A percentile compares a stretch with the other conserved stretches of the same genome.
Conservation (phyloP, 1,140 invertebrate species). For the Xylocopa sonorina region DNA sequence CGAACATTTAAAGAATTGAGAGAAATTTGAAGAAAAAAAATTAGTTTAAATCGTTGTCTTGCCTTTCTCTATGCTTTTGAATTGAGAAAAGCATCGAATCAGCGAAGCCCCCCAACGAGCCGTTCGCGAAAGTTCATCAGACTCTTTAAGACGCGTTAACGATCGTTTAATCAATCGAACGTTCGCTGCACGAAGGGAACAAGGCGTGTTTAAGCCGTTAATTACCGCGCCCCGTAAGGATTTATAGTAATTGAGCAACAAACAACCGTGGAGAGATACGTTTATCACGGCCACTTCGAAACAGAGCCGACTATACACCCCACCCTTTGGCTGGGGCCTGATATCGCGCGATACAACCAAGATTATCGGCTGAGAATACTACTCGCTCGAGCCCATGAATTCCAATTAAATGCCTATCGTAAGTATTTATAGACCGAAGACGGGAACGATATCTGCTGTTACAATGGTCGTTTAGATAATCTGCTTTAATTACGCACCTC, state of each 20-base stretch:
- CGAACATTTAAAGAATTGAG: too few relatives aligned
- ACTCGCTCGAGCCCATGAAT: conserved; percentile 34
- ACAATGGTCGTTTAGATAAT: conserved; percentile 58
- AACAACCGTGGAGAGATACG: conserved; percentile 5
- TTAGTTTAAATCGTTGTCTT: too few relatives aligned
- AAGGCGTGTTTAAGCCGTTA: conserved; percentile 1
- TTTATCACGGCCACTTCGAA: conserved; percentile 27
- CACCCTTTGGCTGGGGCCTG: not conserved
- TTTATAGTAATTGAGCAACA: conserved; percentile 34
- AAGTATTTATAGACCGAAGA: conserved; percentile 52
- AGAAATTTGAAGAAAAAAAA: too few relatives aligned
- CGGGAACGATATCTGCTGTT: conserved; percentile 42
- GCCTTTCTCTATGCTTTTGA: too few relatives aligned
- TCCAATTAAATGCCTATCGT: conserved; percentile 48
- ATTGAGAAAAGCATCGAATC: too few relatives aligned
- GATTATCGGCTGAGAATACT: conserved; percentile 42
- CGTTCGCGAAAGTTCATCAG: too few relatives aligned
- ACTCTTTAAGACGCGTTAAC: not conserved
- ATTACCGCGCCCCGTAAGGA: conserved; percentile 3
- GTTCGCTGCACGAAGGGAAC: not conserved
- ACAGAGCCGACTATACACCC: conserved; percentile 12
- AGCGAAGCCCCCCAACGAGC: too few relatives aligned
- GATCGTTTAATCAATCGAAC: too few relatives aligned
- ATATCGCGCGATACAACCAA: conserved; percentile 33
- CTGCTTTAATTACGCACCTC: conserved; percentile 62